These are phyloP conservation scores for Dendropsophus ebraccatus DNA, from an alignment of 2,113 vertebrate species.

Conservation along the genomic window DNA sequence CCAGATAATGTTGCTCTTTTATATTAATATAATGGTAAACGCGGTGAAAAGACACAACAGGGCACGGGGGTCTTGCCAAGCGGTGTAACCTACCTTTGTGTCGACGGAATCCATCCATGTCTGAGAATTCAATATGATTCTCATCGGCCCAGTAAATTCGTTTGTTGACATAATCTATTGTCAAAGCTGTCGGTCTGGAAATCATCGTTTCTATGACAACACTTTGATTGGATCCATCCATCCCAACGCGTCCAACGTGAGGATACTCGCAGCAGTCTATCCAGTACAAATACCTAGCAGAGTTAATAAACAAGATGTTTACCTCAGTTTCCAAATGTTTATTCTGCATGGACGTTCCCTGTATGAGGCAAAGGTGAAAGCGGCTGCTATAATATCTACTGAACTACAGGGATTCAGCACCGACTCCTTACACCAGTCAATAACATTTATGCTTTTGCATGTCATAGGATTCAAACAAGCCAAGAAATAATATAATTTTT, in stretches of 20 bases:
- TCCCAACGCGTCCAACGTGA: conserved; percentile 90
- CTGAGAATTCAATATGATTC: conserved; percentile 93
- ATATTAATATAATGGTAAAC: not conserved
- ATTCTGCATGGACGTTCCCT: not conserved
- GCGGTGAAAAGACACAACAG: no score
- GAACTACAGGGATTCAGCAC: not conserved
- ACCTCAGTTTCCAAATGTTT: conserved; percentile 31
- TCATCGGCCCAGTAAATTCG: conserved; percentile 96
- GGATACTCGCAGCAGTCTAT: conserved; percentile 95
- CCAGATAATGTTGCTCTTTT: not conserved
- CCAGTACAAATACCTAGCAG: conserved; percentile 91
- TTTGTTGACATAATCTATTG: conserved; percentile 95
- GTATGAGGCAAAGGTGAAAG: not conserved
- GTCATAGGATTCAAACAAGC: not conserved
- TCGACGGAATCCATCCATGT: conserved; percentile 91
- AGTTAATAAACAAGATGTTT: conserved; percentile 60
- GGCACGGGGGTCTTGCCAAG: no score
- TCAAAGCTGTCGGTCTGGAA: conserved; percentile 89
- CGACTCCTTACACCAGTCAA: not conserved
- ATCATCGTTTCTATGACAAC: conserved; percentile 90
- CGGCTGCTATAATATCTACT: not conserved
- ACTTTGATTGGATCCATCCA: conserved; percentile 89
- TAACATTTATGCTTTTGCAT: not conserved
- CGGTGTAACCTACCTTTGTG: conserved; percentile 80
- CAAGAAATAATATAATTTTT: no score